Evolutionary conservation across 1,140 invertebrate genomes (phyloP).

Genomic region (Sminthurides bifidus): DNA sequence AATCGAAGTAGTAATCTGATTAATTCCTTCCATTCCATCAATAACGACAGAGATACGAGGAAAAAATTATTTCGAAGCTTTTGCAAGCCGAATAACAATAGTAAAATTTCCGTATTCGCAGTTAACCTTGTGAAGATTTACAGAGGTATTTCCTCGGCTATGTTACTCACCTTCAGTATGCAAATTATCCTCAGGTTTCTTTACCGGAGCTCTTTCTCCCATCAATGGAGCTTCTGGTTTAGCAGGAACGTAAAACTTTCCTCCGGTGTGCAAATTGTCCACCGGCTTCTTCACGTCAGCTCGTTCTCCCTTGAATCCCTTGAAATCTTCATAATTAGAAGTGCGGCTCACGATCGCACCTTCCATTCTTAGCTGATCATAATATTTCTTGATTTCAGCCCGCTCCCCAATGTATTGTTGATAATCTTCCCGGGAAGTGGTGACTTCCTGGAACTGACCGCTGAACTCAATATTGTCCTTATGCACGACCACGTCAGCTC

Average conservation of each 20-base stretch:
- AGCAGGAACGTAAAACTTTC: conserved; percentile 25
- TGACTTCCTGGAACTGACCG: not conserved
- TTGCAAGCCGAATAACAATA: too few relatives aligned
- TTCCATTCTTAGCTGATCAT: conserved; percentile 41
- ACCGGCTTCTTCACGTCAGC: conserved; percentile 20
- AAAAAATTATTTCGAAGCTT: too few relatives aligned
- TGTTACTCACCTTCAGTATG: conserved; percentile 6
- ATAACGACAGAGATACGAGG: too few relatives aligned
- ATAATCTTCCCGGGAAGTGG: not conserved
- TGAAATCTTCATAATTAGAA: conserved; percentile 10
- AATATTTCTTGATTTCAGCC: not conserved
- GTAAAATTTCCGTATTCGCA: too few relatives aligned
- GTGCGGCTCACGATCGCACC: conserved; percentile 41
- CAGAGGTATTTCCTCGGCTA: too few relatives aligned
- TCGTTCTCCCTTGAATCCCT: conserved; percentile 5
- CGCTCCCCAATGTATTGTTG: not conserved
- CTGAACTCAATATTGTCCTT: conserved; percentile 13
- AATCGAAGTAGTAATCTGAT: too few relatives aligned
- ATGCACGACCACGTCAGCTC: conserved; percentile 30
- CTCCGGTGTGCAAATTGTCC: conserved; percentile 34
- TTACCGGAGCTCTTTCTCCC: conserved; percentile 41
- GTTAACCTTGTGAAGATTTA: too few relatives aligned
- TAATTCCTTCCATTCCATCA: too few relatives aligned
- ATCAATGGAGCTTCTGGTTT: conserved; percentile 32
- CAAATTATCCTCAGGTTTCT: conserved; percentile 38